Conservation (phyloP, 2,797 vertebrate genomes). For the Manis javanica region DNA sequence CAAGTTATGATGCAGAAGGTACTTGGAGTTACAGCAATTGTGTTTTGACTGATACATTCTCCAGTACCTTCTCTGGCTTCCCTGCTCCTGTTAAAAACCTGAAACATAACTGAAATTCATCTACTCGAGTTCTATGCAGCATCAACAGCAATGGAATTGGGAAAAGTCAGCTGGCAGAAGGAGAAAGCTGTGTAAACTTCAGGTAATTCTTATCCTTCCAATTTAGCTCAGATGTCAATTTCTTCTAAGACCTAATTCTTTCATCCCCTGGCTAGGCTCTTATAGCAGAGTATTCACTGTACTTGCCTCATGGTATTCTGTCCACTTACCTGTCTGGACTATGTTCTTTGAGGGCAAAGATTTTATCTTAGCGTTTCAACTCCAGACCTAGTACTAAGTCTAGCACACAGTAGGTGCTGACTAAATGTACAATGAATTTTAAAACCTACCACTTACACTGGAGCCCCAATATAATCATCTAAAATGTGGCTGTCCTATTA, state of each 20-base stretch:
- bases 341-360: neutral
- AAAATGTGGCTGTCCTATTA: neutral
- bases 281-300: neutral
- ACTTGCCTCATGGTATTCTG: neutral
- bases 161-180: neutral
- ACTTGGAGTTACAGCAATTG: neutral
- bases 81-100: neutral
- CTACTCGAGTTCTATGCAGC: neutral
- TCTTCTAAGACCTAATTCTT: neutral
- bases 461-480: constrained; percentile 8
- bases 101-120: constrained; percentile 6
- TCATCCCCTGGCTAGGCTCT: neutral
- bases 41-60: neutral
- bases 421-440: constrained; percentile 37
- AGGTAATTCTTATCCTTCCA: constrained; percentile 41
- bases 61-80: neutral
- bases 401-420: neutral
- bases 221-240: constrained; percentile 24
- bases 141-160: neutral
- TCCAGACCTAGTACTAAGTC: neutral
- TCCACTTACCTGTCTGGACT: neutral
- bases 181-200: neutral
- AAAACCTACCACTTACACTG: neutral
- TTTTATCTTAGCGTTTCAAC: constrained; percentile 20
- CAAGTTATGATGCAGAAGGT: neutral